Conservation (phyloP, 2,888 invertebrate genomes). For the Suillia variegata region DNA sequence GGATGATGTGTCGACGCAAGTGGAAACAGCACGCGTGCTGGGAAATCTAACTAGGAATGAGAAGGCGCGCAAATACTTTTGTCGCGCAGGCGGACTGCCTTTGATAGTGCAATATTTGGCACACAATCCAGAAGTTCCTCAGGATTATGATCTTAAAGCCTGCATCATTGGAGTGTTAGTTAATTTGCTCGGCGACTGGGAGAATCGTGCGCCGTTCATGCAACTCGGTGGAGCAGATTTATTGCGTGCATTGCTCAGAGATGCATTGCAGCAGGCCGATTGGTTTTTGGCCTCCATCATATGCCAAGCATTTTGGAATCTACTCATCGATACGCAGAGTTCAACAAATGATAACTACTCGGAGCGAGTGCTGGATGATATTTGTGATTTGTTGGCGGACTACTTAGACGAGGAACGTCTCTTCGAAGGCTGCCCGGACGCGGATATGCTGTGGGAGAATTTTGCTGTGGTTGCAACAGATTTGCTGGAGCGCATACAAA, state of each 20-base stretch:
- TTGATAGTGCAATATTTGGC: slow-evolving; percentile 61
- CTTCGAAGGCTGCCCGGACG: slow-evolving; percentile 43
- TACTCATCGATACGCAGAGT: slow-evolving; percentile 64
- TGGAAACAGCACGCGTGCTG: slow-evolving; percentile 79
- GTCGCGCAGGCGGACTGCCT: slow-evolving; percentile 70
- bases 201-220: slow-evolving; percentile 64
- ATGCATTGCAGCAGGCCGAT: slow-evolving; percentile 66
- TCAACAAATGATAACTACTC: slow-evolving; percentile 60
- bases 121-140: slow-evolving; percentile 39
- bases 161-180: slow-evolving; percentile 83
- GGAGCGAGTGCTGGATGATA: slow-evolving; percentile 64
- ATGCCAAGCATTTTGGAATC: slow-evolving; percentile 78
- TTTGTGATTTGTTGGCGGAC: slow-evolving; percentile 65
- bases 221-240: slow-evolving; percentile 64
- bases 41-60: slow-evolving; percentile 81
- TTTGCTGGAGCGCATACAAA: slow-evolving; percentile 66
- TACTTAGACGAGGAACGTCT: slow-evolving; percentile 67
- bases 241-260: slow-evolving; percentile 65
- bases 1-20: slow-evolving; percentile 55
- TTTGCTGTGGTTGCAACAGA: slow-evolving; percentile 77
- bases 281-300: slow-evolving; percentile 75
- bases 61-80: slow-evolving; percentile 69
- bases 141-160: slow-evolving; percentile 72
- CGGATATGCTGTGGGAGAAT: slow-evolving; percentile 70
- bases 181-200: slow-evolving; percentile 72